phyloP scores from a whole-genome alignment of 1,140 invertebrate genomes.

The Ladona fulva region DNA sequence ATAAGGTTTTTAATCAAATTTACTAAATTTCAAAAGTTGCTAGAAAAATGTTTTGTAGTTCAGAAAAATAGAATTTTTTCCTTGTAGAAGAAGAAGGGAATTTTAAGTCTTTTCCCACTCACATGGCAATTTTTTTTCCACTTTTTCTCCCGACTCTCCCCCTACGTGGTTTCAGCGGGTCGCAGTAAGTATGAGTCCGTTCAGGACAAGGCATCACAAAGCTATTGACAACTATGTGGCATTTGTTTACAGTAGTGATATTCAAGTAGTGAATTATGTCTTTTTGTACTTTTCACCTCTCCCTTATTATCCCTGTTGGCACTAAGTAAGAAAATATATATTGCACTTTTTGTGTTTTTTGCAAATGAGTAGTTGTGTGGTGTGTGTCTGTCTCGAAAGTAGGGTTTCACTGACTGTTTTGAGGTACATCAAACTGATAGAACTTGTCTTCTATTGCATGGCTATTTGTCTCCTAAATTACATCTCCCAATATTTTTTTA shows the following conservation, averaged over 20 bases:
- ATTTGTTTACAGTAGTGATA: constrained; percentile 10
- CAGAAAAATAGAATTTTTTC: constrained; percentile 20
- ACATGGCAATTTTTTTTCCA: constrained; percentile 25
- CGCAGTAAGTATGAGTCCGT: constrained; percentile 25
- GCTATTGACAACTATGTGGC: constrained; percentile 6
- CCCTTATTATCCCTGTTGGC: neutral
- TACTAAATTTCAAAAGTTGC: constrained; percentile 15
- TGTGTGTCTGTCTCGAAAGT: neutral
- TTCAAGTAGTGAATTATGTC: constrained; percentile 1
- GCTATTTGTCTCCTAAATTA: neutral
- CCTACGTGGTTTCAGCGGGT: constrained; percentile 18
- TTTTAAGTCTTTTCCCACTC: constrained; percentile 22
- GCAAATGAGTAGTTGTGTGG: neutral
- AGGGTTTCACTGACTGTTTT: neutral
- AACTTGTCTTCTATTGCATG: neutral
- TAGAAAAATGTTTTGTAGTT: constrained; percentile 12
- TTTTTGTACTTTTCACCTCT: neutral
- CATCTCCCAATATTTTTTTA: neutral
- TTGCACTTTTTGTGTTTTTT: constrained; percentile 10
- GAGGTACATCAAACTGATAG: neutral
- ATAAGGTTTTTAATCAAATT: constrained; percentile 13
- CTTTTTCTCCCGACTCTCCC: constrained; percentile 25
- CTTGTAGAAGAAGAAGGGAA: constrained; percentile 20
- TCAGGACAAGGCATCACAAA: neutral
- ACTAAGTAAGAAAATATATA: neutral